A percentile compares a stretch with the other conserved stretches of the same genome.
Conservation (phyloP, 92 coral and sea anemone species). For the Zoanthus gigantus region DNA sequence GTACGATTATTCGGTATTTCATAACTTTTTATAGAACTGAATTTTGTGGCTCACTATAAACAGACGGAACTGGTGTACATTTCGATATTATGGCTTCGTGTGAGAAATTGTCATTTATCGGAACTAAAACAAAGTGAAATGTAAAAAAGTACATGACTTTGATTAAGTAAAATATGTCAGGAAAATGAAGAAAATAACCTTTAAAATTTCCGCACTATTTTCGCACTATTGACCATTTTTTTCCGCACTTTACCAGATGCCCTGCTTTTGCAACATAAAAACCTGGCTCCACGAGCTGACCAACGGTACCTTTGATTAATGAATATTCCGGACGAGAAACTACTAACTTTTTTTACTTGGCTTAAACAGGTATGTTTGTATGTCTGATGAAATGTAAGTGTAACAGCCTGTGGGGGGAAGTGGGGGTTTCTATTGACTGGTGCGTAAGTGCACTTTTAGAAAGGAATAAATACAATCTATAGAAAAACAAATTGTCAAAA, state of each 20-base stretch:
- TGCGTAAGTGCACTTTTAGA: no score
- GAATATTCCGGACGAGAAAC: no score
- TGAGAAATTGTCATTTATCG: constrained; percentile 9
- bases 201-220: constrained; percentile 6
- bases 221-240: constrained; percentile 9
- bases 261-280: no score
- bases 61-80: not conserved
- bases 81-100: constrained; percentile 13
- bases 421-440: no score
- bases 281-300: not conserved
- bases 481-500: no score
- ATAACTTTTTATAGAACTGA: not conserved
- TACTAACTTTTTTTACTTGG: no score
- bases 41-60: constrained; percentile 1
- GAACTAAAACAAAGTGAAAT: not conserved
- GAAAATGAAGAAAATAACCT: constrained; percentile 15
- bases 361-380: no score
- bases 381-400: no score
- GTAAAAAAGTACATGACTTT: not conserved
- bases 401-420: no score
- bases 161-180: constrained; percentile 1
- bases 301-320: no score
- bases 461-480: no score
- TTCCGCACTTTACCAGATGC: not conserved
- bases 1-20: no score